Conservation (phyloP, 2,113 vertebrate species). For the Perognathus longimembris region DNA sequence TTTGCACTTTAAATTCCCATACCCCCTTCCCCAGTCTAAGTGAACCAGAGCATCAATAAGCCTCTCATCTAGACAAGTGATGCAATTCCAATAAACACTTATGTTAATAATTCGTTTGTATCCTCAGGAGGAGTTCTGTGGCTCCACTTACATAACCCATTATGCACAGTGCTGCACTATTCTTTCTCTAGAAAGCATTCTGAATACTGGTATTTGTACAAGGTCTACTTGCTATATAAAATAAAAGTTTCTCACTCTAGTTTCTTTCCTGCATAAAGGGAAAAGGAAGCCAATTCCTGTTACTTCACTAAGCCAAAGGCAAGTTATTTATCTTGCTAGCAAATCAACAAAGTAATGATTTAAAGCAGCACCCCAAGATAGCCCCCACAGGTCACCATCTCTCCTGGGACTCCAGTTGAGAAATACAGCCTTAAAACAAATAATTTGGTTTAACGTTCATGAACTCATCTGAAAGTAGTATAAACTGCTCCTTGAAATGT, state of each 20-base stretch:
- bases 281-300: conserved; percentile 58
- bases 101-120: conserved; percentile 51
- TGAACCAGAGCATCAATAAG: conserved; percentile 20
- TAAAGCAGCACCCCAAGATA: conserved; percentile 36
- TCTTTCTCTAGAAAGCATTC: conserved; percentile 62
- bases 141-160: conserved; percentile 61
- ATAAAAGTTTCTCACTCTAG: conserved; percentile 15
- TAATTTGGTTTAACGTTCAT: conserved; percentile 51
- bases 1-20: background rate
- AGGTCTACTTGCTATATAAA: conserved; percentile 58
- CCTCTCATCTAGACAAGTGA: conserved; percentile 49
- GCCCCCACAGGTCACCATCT: background rate
- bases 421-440: conserved; percentile 62
- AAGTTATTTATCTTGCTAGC: conserved; percentile 56
- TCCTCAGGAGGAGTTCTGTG: conserved; percentile 50
- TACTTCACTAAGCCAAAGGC: conserved; percentile 54
- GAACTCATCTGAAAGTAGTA: conserved; percentile 47
- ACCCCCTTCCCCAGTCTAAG: background rate
- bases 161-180: conserved; percentile 38
- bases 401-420: conserved; percentile 51
- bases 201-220: conserved; percentile 63
- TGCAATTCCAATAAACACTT: conserved; percentile 34
- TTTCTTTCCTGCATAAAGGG: conserved; percentile 34
- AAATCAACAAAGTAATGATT: conserved; percentile 53
- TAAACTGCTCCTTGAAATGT: conserved; percentile 52